Evolutionary conservation across 1,140 invertebrate species (phyloP).

Genomic region (Heliconius hermathena): DNA sequence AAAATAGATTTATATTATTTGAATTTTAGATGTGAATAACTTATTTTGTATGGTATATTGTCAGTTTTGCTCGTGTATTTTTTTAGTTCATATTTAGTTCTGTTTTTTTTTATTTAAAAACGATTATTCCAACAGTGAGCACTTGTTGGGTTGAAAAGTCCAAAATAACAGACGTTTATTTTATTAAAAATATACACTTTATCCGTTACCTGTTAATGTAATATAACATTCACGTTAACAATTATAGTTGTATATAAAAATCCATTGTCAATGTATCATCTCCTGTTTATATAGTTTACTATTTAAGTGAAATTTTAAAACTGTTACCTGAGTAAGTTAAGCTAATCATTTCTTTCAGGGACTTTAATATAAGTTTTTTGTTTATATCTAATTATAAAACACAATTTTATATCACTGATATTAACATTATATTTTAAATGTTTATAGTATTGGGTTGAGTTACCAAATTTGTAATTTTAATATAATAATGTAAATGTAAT

Average conservation of each 20-base stretch:
- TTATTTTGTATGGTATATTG: background rate
- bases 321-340: conserved; percentile 11
- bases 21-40: background rate
- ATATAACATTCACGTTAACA: background rate
- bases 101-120: conserved; percentile 30
- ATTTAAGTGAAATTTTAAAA: background rate
- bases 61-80: conserved; percentile 30
- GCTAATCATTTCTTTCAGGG: conserved; percentile 19
- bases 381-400: background rate
- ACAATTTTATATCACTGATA: conserved; percentile 32
- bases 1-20: no score
- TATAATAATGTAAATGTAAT: background rate
- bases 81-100: conserved; percentile 34
- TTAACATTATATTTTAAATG: conserved; percentile 38
- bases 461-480: background rate
- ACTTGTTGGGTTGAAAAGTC: conserved; percentile 50
- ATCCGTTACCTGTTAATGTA: background rate
- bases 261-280: conserved; percentile 7
- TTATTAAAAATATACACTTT: background rate
- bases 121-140: conserved; percentile 35
- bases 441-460: background rate
- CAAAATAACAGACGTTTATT: conserved; percentile 18
- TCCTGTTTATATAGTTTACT: conserved; percentile 5
- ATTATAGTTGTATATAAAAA: background rate
- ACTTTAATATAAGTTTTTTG: background rate